A percentile compares a stretch with the other conserved stretches of the same genome.
These are phyloP conservation scores for Machaerirhynchus nigripectus DNA, from an alignment of 2,113 vertebrate species.

Conservation along the genomic window DNA sequence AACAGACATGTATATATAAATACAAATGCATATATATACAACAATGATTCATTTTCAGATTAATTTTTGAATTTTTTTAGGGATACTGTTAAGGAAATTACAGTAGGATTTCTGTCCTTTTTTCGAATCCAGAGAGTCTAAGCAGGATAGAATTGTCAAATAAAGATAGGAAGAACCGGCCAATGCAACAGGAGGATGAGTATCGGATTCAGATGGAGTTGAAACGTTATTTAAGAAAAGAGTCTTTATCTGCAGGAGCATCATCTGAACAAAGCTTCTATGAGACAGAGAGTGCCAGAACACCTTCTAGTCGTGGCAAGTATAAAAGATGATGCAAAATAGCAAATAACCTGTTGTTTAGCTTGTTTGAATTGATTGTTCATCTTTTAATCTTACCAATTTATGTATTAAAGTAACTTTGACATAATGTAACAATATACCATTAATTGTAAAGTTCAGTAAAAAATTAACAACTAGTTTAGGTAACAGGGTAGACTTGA, in stretches of 20 bases:
- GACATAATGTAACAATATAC: neutral
- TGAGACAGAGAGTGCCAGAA: conserved; percentile 87
- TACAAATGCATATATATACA: too few species aligned
- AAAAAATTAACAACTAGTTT: neutral
- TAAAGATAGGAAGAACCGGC: conserved; percentile 91
- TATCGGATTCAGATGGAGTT: conserved; percentile 95
- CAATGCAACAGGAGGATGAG: conserved; percentile 96
- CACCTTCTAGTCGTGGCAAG: conserved; percentile 91
- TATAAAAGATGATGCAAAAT: neutral
- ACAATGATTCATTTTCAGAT: neutral
- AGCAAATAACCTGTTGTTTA: neutral
- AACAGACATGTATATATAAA: neutral
- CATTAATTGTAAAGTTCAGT: neutral
- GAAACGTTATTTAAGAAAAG: conserved; percentile 90
- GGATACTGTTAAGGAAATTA: neutral
- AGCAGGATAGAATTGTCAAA: conserved; percentile 77
- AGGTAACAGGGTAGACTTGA: neutral
- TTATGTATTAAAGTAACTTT: neutral
- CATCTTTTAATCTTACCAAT: neutral
- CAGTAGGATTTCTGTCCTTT: neutral
- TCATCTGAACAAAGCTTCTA: conserved; percentile 88
- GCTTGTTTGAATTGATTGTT: neutral
- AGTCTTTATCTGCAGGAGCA: conserved; percentile 75
- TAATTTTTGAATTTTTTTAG: neutral
- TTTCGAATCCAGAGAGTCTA: conserved; percentile 75